Evolutionary conservation across 2,113 vertebrate species (phyloP).

Genomic region (Acinonyx jubatus): DNA sequence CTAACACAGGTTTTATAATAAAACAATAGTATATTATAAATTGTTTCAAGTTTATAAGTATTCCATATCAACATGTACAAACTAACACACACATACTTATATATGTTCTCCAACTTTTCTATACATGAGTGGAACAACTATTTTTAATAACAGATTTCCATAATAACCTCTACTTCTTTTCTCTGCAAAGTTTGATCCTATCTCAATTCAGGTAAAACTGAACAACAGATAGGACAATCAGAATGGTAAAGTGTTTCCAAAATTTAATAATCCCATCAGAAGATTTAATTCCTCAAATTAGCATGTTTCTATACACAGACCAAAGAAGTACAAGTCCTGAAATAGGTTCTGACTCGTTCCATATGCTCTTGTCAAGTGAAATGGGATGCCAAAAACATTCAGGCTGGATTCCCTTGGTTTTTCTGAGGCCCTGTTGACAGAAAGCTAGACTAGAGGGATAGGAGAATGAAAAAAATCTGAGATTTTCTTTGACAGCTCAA

Average conservation of each 20-base stretch:
- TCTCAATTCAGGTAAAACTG: background rate
- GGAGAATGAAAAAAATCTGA: background rate
- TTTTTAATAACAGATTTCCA: background rate
- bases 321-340: background rate
- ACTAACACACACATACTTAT: background rate
- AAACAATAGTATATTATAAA: background rate
- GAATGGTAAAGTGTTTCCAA: background rate
- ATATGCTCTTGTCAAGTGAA: slow-evolving; percentile 54
- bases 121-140: background rate
- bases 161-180: background rate
- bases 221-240: background rate
- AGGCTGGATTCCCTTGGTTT: background rate
- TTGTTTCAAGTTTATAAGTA: background rate
- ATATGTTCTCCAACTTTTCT: background rate
- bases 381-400: background rate
- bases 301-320: background rate
- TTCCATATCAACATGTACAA: background rate
- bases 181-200: background rate
- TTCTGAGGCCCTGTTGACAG: slow-evolving; percentile 1
- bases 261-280: background rate
- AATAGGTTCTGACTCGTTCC: slow-evolving; percentile 8
- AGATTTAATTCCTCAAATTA: background rate
- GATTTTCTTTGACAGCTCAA: slow-evolving; percentile 50
- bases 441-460: background rate
- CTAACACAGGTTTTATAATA: background rate